phyloP scores from a whole-genome alignment of 2,888 invertebrate species.

The Archaeoteleia sp. region DNA sequence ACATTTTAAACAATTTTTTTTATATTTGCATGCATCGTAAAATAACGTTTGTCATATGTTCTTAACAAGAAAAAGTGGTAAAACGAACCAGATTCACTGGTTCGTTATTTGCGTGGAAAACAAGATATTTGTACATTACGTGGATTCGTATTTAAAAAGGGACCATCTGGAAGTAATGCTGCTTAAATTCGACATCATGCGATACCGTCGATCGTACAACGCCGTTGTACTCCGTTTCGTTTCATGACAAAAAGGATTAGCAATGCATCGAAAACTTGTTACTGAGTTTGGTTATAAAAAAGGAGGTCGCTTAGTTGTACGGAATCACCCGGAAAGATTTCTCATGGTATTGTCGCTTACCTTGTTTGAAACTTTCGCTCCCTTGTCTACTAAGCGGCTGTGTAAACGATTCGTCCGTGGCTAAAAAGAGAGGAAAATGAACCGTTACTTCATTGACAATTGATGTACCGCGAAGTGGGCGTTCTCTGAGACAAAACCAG shows the following conservation, averaged over 20 bases:
- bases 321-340: constrained; percentile 55
- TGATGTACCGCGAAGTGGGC: constrained; percentile 3
- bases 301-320: constrained; percentile 56
- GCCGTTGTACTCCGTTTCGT: constrained; percentile 21
- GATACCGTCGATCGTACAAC: constrained; percentile 23
- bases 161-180: constrained; percentile 50
- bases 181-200: constrained; percentile 38
- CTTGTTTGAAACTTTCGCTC: constrained; percentile 72
- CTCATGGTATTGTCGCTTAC: constrained; percentile 64
- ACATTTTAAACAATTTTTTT: too few relatives aligned
- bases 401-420: constrained; percentile 74
- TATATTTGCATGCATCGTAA: too few relatives aligned
- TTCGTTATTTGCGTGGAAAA: too few relatives aligned
- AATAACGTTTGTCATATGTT: too few relatives aligned
- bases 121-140: too few relatives aligned
- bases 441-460: constrained; percentile 26
- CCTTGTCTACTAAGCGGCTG: constrained; percentile 73
- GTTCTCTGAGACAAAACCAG: neutral
- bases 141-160: constrained; percentile 12
- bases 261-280: constrained; percentile 56
- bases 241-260: constrained; percentile 53
- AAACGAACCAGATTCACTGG: too few relatives aligned
- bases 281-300: constrained; percentile 55
- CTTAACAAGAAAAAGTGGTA: too few relatives aligned
- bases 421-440: constrained; percentile 55